Evolutionary conservation across 2,797 vertebrate genomes (phyloP).

Genomic region (Characodon lateralis): DNA sequence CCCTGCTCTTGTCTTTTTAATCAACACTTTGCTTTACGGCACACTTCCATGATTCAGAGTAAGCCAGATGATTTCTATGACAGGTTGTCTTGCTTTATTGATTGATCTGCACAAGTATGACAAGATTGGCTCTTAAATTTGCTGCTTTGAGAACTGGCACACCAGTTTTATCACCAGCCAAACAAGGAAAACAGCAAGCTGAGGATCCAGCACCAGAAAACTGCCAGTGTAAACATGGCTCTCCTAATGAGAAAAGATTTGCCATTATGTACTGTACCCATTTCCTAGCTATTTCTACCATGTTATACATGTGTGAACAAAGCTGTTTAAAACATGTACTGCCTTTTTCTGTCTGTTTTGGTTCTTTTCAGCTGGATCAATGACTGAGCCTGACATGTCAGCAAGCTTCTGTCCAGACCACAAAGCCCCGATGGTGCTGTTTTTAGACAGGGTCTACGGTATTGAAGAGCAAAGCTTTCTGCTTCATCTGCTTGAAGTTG

Average conservation of each 20-base stretch:
- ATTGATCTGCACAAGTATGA: conserved; percentile 67
- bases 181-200: conserved; percentile 31
- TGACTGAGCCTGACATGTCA: conserved; percentile 94
- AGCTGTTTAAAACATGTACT: neutral
- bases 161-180: conserved; percentile 51
- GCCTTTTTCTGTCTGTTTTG: conserved; percentile 20
- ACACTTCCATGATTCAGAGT: conserved; percentile 57
- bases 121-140: conserved; percentile 51
- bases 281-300: conserved; percentile 11
- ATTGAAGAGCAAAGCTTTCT: conserved; percentile 96
- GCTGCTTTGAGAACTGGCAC: conserved; percentile 49
- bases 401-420: conserved; percentile 97
- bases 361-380: conserved; percentile 85
- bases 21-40: conserved; percentile 63
- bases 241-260: conserved; percentile 53
- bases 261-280: conserved; percentile 36
- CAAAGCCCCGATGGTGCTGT: conserved; percentile 98
- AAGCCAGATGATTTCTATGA: conserved; percentile 64
- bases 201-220: conserved; percentile 35
- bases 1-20: conserved; percentile 67
- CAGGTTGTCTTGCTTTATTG: conserved; percentile 63
- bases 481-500: conserved; percentile 94
- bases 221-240: conserved; percentile 45
- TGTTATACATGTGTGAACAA: conserved; percentile 22
- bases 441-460: conserved; percentile 96